phyloP scores from a whole-genome alignment of 2,888 invertebrate genomes.

The Campaea margaritaria region DNA sequence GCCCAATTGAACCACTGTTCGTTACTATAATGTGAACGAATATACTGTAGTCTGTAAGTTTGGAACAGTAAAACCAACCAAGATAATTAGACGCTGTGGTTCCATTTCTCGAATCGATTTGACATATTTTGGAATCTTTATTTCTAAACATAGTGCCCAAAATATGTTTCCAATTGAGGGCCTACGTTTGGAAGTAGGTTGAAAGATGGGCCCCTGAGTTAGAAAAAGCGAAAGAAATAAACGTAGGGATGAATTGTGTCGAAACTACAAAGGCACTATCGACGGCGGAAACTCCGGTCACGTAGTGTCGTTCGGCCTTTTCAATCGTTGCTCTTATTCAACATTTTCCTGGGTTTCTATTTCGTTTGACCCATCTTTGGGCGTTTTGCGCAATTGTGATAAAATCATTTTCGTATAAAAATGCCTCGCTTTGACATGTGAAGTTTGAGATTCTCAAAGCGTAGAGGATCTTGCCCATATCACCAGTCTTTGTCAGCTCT shows the following conservation, averaged over 20 bases:
- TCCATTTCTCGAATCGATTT: too few relatives aligned
- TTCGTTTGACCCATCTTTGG: conserved; percentile 4
- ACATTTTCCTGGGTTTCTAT: conserved; percentile 11
- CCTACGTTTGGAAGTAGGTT: neutral
- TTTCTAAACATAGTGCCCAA: neutral
- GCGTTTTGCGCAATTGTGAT: neutral
- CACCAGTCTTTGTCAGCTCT: neutral
- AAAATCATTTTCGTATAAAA: conserved; percentile 4
- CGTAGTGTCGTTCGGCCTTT: conserved; percentile 10
- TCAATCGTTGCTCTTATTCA: conserved; percentile 13
- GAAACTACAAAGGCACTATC: conserved; percentile 14
- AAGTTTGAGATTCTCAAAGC: neutral
- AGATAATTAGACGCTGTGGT: too few relatives aligned
- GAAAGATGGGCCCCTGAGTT: neutral
- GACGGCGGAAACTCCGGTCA: conserved; percentile 13
- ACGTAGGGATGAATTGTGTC: conserved; percentile 12
- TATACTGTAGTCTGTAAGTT: too few relatives aligned
- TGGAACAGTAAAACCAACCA: too few relatives aligned
- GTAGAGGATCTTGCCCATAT: neutral
- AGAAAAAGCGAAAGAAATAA: conserved; percentile 12
- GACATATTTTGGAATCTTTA: too few relatives aligned
- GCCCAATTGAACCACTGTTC: too few relatives aligned
- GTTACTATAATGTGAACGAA: too few relatives aligned
- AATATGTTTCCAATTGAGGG: neutral
- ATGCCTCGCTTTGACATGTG: neutral